Evolutionary conservation across 2,113 vertebrate genomes (phyloP).

Genomic region (Misgurnus anguillicaudatus): DNA sequence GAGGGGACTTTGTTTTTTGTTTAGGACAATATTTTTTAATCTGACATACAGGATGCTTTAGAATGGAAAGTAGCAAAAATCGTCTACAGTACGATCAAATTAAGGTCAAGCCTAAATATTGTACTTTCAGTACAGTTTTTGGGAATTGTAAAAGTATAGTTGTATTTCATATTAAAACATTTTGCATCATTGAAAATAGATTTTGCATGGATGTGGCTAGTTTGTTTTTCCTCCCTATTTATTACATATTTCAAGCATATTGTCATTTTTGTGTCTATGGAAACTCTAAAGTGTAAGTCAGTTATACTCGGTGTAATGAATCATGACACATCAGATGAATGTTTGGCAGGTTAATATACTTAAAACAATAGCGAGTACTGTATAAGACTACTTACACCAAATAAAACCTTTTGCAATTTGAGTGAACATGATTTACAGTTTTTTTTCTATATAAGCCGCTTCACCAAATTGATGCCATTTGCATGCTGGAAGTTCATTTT

Average conservation of each 20-base stretch:
- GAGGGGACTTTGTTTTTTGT: slow-evolving; percentile 15
- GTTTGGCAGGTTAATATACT: slow-evolving; percentile 7
- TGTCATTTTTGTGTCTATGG: neutral
- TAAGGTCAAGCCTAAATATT: slow-evolving; percentile 14
- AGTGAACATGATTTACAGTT: neutral
- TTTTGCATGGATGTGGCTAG: neutral
- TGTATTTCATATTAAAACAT: slow-evolving; percentile 11
- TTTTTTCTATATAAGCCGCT: neutral
- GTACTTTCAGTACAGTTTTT: neutral
- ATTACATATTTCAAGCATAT: slow-evolving; percentile 3
- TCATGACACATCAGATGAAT: neutral
- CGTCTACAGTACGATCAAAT: neutral
- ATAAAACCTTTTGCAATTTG: slow-evolving; percentile 4
- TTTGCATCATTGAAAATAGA: slow-evolving; percentile 3
- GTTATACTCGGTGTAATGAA: neutral
- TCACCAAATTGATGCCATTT: too few relatives aligned
- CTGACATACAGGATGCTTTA: neutral
- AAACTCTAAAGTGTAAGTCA: neutral
- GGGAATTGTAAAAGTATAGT: slow-evolving; percentile 20
- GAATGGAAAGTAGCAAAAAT: neutral
- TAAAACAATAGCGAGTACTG: slow-evolving; percentile 20
- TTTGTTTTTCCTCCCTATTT: neutral
- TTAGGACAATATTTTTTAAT: neutral
- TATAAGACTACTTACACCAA: slow-evolving; percentile 23
- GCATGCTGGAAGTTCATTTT: too few relatives aligned